Evolutionary conservation across 2,797 vertebrate species (phyloP), one percentile per base, ranked within the genome.

Genomic region (Acridotheres tristis): DNA sequence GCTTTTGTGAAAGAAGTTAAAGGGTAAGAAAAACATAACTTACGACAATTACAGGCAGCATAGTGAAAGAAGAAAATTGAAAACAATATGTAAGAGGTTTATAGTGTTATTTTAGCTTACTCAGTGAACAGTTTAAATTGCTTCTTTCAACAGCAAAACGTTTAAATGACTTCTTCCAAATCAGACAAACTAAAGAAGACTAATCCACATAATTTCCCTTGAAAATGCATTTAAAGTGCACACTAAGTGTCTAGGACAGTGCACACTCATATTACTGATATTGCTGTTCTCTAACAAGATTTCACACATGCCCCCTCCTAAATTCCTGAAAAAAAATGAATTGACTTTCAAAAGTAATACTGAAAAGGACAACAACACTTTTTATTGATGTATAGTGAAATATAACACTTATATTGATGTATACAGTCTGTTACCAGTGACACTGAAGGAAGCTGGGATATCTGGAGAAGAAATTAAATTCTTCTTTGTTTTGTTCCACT

Each of bases 31-130:
- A 93, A 88, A 92, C 91, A 85, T 45, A 91, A 88, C 96, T 97
- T 98, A 97, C 95, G 90, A 94, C 76, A 94, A 90, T 73, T 93
- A 97, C 74, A 89, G 96, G 95, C 96, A 98, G 97, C 95, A 83
- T 93, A 90, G 57, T 88, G 88, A 97, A 84, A 93, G 85, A 89
- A 97, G 85, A 97, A 94, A 97, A 97, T 88, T 55, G 57, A 96
- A 91, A 90, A 96, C 47, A 94, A 19, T 38, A 94, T 4, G 76
- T 97, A 94, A 97, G 95, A 91, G 58, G 54, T 78, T 69, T 7
- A 62, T 71, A 93, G 16, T 53, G 47, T 89, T 78, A 95, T 50
- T 77, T 78, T 51, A 82, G 53, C 67, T 91, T 86, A 80, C 80
- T 94, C 76, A 82, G 45, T 50, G 45, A 89, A 76, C 61, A 91